Percentiles rank a stretch among this genome's conserved stretches.
Evolutionary conservation across 1,140 invertebrate genomes (phyloP).

Genomic region (Notospermus geniculatus): DNA sequence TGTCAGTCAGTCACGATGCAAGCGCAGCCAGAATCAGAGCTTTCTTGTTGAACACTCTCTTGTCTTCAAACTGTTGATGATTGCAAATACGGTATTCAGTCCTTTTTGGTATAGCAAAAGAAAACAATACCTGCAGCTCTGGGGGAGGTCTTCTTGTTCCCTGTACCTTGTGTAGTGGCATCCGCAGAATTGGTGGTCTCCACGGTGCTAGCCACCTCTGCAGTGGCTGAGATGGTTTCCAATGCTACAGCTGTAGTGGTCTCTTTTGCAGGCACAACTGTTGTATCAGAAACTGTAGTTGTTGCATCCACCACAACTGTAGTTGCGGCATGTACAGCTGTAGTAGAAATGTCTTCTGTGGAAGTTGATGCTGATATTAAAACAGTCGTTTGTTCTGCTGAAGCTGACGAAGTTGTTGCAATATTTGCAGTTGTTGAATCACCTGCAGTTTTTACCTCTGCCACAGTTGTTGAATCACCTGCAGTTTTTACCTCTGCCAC

Average conservation of each 20-base stretch:
- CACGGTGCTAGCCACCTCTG: conserved; percentile 1
- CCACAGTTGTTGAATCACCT: too few relatives aligned
- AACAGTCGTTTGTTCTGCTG: not conserved
- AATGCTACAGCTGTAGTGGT: not conserved
- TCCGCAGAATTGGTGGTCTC: not conserved
- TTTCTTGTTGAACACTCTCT: too few relatives aligned
- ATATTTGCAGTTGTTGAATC: too few relatives aligned
- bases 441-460: too few relatives aligned
- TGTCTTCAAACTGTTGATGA: too few relatives aligned
- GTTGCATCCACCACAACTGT: not conserved
- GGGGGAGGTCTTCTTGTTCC: not conserved
- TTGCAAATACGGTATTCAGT: too few relatives aligned
- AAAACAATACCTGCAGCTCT: not conserved
- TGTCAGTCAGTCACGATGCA: too few relatives aligned
- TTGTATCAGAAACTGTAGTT: not conserved
- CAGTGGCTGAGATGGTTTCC: not conserved
- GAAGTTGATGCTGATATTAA: not conserved
- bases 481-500: too few relatives aligned
- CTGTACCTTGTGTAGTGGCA: not conserved
- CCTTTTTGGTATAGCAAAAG: too few relatives aligned
- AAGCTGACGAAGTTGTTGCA: not conserved
- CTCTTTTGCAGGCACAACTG: not conserved
- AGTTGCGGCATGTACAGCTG: not conserved
- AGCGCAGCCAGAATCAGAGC: too few relatives aligned
- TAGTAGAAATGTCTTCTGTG: not conserved